Conservation (phyloP, 2,888 invertebrate species). For the Nomada lathburiana region DNA sequence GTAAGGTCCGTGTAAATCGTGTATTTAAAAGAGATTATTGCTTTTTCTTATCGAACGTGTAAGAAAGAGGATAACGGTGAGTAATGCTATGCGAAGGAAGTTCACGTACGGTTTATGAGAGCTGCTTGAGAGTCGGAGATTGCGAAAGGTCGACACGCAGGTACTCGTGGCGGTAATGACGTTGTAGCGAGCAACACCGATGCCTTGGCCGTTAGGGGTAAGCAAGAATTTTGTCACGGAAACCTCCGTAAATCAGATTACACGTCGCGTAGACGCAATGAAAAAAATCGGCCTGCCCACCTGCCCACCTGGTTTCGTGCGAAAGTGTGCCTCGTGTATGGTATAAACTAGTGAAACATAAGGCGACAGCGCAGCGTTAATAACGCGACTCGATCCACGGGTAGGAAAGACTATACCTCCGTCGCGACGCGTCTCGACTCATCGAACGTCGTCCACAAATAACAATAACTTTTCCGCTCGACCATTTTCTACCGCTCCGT, state of each 20-base stretch:
- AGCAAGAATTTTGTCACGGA: slow-evolving; percentile 20
- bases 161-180: slow-evolving; percentile 2
- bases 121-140: background rate
- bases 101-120: background rate
- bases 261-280: slow-evolving; percentile 6
- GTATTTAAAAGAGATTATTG: too few species aligned
- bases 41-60: background rate
- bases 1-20: too few species aligned
- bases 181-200: background rate
- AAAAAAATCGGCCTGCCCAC: background rate
- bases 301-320: background rate
- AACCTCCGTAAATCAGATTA: slow-evolving; percentile 19
- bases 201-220: slow-evolving; percentile 13
- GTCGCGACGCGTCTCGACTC: background rate
- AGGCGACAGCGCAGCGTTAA: background rate
- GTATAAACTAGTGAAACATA: slow-evolving; percentile 23
- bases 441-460: background rate
- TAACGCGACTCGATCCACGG: slow-evolving; percentile 27
- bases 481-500: slow-evolving; percentile 24
- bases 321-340: slow-evolving; percentile 19
- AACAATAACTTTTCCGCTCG: slow-evolving; percentile 6
- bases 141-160: background rate
- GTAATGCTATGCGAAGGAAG: background rate
- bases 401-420: background rate
- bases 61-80: background rate